A percentile compares a stretch with the other conserved stretches of the same genome.
phyloP scores from a whole-genome alignment of 2,888 invertebrate species.

The Hylaea fasciaria region DNA sequence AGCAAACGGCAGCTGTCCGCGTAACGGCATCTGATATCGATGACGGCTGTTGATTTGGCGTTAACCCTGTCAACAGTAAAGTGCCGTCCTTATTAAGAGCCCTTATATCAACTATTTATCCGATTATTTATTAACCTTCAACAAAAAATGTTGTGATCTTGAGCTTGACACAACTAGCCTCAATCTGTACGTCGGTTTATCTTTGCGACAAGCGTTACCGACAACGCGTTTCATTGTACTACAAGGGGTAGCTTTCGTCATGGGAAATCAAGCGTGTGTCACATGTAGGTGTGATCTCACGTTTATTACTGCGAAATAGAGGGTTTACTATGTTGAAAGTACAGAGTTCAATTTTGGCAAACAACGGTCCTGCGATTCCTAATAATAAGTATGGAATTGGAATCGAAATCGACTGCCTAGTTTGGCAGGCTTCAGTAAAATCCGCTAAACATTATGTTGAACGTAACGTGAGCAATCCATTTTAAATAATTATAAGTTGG shows the following conservation, averaged over 20 bases:
- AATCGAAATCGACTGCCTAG: too few species aligned
- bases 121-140: too few species aligned
- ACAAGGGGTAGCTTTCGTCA: constrained; percentile 66
- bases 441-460: too few species aligned
- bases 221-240: constrained; percentile 69
- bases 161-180: not conserved
- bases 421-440: too few species aligned
- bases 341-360: not conserved
- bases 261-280: constrained; percentile 64
- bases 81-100: too few species aligned
- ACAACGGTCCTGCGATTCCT: not conserved
- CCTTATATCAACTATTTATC: too few species aligned
- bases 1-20: too few species aligned
- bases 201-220: constrained; percentile 7
- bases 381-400: too few species aligned
- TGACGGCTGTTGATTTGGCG: too few species aligned
- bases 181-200: constrained; percentile 1
- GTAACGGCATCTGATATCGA: too few species aligned
- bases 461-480: not conserved
- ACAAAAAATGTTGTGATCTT: too few species aligned
- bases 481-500: not conserved
- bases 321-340: constrained; percentile 26
- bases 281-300: constrained; percentile 51
- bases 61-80: too few species aligned
- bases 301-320: constrained; percentile 45